phyloP scores from a whole-genome alignment of 2,888 invertebrate species.

The Belgica antarctica region DNA sequence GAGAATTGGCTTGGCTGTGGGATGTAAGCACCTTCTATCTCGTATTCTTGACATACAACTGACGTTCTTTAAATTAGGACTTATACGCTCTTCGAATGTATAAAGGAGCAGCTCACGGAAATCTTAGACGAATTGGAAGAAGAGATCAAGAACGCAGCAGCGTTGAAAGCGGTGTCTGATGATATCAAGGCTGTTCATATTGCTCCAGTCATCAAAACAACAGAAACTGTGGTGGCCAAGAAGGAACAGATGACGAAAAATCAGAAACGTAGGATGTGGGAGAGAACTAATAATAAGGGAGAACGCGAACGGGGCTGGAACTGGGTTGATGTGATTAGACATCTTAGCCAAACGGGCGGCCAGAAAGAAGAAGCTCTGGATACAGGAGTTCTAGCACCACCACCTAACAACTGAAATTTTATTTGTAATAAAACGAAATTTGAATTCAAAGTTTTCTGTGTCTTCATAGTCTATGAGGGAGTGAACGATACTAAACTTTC shows the following conservation, averaged over 20 bases:
- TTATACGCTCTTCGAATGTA: slow-evolving; percentile 86
- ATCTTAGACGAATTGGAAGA: slow-evolving; percentile 72
- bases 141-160: slow-evolving; percentile 54
- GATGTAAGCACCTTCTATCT: too few relatives aligned
- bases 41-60: too few relatives aligned
- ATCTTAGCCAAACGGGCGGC: slow-evolving; percentile 77
- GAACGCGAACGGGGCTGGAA: slow-evolving; percentile 87
- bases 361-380: slow-evolving; percentile 40
- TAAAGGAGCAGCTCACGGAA: slow-evolving; percentile 76
- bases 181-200: slow-evolving; percentile 42
- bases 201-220: slow-evolving; percentile 45
- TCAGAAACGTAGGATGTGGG: slow-evolving; percentile 87
- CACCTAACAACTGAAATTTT: slow-evolving; percentile 14
- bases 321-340: slow-evolving; percentile 96
- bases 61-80: too few relatives aligned
- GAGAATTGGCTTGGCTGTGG: slow-evolving; percentile 83
- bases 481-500: too few relatives aligned
- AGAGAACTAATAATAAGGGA: slow-evolving; percentile 76
- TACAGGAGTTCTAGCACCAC: neutral
- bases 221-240: slow-evolving; percentile 60
- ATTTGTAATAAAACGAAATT: too few relatives aligned
- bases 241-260: slow-evolving; percentile 87
- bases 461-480: too few relatives aligned
- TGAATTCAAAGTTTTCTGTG: too few relatives aligned
- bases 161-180: slow-evolving; percentile 59